Conservation (phyloP, 2,888 invertebrate genomes). For the Platycnemis pennipes region DNA sequence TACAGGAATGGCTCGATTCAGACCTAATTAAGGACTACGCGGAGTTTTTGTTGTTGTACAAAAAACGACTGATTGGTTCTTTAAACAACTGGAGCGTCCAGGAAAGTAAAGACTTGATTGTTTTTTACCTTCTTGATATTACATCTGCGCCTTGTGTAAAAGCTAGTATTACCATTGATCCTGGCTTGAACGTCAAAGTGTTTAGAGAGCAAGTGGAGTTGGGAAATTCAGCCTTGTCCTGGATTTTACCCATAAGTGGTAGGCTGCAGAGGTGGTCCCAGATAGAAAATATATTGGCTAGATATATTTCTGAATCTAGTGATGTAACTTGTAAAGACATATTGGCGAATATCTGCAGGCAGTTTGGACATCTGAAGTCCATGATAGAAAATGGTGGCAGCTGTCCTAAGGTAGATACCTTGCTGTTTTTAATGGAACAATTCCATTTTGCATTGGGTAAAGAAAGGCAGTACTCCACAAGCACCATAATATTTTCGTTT, state of each 20-base stretch:
- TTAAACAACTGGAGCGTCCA: background rate
- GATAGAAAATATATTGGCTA: no score
- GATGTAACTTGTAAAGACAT: background rate
- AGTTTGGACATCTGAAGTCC: background rate
- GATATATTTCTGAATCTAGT: background rate
- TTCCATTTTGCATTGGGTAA: no score
- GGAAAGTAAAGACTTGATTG: background rate
- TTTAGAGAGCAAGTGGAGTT: background rate
- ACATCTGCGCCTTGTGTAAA: background rate
- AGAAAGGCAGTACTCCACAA: no score
- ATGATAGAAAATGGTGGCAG: background rate
- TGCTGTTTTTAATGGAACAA: background rate
- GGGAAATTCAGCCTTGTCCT: constrained; percentile 11
- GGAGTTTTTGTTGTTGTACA: background rate
- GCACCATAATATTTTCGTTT: no score
- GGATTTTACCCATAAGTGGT: background rate
- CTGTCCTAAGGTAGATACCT: background rate
- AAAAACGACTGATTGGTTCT: background rate
- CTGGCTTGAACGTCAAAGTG: background rate
- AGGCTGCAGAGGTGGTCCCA: background rate
- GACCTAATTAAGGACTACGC: background rate
- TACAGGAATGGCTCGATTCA: background rate
- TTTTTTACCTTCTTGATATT: background rate
- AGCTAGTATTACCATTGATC: background rate
- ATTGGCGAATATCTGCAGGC: background rate